These are phyloP conservation scores for Ascidia mentula DNA, from an alignment of 23 tunicate genomes.

Conservation along the genomic window DNA sequence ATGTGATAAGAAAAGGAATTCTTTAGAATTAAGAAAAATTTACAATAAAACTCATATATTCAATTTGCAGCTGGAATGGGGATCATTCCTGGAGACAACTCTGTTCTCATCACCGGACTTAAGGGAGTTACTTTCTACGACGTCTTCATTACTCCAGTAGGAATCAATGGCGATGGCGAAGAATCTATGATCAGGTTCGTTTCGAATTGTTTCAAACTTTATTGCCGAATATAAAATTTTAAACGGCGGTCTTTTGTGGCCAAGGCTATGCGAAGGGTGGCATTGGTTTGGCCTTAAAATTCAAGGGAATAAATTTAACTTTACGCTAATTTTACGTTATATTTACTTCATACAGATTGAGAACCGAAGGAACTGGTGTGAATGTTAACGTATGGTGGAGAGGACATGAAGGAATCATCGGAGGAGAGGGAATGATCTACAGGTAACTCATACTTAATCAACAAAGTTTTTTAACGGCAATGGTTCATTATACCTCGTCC, in stretches of 20 bases:
- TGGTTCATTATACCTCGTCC: not conserved
- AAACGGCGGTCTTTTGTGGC: no score
- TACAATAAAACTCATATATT: not conserved
- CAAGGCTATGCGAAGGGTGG: no score
- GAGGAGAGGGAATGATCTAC: slow-evolving; percentile 1
- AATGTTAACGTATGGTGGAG: not conserved
- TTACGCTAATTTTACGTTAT: no score
- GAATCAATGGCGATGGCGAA: not conserved
- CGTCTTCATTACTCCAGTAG: not conserved
- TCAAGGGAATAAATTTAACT: no score
- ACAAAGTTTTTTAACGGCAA: not conserved
- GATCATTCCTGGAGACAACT: not conserved
- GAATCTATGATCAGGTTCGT: slow-evolving; percentile 2
- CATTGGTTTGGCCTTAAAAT: no score
- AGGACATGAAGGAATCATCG: not conserved
- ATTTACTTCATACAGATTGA: not conserved
- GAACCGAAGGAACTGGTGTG: slow-evolving; percentile 8
- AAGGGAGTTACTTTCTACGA: not conserved
- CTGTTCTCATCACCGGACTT: not conserved
- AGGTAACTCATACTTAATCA: not conserved
- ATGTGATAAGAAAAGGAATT: no score
- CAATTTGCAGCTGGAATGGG: not conserved
- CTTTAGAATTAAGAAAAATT: no score
- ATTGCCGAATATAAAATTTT: no score
- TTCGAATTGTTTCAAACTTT: no score